Base-by-base conservation (phyloP, 2,113 vertebrate species). In the Bubalus kerabau region DNA sequence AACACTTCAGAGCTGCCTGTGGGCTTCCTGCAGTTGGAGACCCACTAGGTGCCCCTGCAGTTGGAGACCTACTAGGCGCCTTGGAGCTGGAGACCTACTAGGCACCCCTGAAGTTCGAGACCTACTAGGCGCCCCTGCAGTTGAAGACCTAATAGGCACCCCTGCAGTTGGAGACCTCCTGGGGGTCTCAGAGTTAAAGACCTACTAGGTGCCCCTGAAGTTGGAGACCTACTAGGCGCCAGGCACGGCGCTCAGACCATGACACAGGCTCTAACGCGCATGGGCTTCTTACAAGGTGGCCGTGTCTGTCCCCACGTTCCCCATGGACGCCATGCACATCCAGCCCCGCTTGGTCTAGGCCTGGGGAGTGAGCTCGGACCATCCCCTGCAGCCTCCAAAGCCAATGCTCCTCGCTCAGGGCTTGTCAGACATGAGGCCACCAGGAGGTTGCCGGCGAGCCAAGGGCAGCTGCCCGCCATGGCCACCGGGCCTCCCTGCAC, bases 201-300 rank as follows among this genome's bases (percentile, higher is more conserved):
- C 30, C 1, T 64, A n/a, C 32, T 10, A 67, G 17, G 17, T 2
- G 0, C 64, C 32, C 17, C 32, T 36, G 64, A 0, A 67, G 4
- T 2, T 36, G 6, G 2, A 71, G n/a, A 40, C 6, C 71, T 30
- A 1, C 74, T 43, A 19, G 7, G 30, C 0, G 0, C 60, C 32
- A 36, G 46, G 32, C 32, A 67, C 0, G 1, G 30, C 0, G 2
- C 60, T 12, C 10, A 64, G 85, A 23, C 17, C 28, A 13, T 15
- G 43, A 48, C 30, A 15, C 12, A 14, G 43, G 85, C 43, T 17
- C 13, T 24, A 5, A 48, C 1, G 9, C 46, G 60, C 86, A 23
- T 0, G 5, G 16, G 30, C 86, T 50, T 48, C 60, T 21, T 52
- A 64, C 46, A 50, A 24, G 19, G 19, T 52, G 46, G 19, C 40